Conservation (phyloP, 2,113 vertebrate species). For the Prochilodus magdalenae region DNA sequence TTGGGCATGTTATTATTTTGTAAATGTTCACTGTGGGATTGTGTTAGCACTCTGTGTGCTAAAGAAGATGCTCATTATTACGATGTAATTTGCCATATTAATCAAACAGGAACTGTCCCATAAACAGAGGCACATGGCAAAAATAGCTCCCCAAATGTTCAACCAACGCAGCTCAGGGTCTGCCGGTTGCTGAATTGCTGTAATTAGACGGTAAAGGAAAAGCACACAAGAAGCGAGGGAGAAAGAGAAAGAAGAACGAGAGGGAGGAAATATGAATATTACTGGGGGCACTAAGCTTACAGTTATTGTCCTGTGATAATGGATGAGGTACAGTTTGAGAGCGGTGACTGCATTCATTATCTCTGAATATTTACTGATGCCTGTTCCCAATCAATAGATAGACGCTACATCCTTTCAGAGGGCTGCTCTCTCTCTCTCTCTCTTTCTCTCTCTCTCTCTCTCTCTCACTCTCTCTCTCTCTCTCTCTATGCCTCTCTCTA, state of each 20-base stretch:
- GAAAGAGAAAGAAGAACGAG: conserved; percentile 9
- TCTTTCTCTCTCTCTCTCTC: not conserved
- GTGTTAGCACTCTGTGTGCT: not conserved
- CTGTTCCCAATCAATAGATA: conserved; percentile 46
- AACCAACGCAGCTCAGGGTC: not conserved
- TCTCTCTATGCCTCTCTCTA: not conserved
- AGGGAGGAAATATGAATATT: conserved; percentile 42
- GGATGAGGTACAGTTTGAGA: conserved; percentile 49
- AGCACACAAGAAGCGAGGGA: not conserved
- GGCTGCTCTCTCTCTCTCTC: not conserved
- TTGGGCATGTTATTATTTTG: no score
- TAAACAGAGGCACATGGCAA: not conserved
- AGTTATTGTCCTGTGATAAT: conserved; percentile 48
- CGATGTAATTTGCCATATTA: no score
- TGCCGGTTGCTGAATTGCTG: not conserved
- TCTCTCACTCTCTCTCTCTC: not conserved
- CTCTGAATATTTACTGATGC: conserved; percentile 53
- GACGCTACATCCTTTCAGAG: not conserved
- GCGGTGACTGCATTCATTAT: conserved; percentile 54
- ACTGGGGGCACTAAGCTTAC: conserved; percentile 27
- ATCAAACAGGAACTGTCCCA: not conserved
- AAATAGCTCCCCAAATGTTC: not conserved
- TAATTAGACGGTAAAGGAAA: conserved; percentile 13
- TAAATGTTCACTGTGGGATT: no score
- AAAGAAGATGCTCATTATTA: not conserved